These are phyloP conservation scores for Hyperoodon ampullatus DNA, from an alignment of 2,113 vertebrate genomes.

Conservation along the genomic window DNA sequence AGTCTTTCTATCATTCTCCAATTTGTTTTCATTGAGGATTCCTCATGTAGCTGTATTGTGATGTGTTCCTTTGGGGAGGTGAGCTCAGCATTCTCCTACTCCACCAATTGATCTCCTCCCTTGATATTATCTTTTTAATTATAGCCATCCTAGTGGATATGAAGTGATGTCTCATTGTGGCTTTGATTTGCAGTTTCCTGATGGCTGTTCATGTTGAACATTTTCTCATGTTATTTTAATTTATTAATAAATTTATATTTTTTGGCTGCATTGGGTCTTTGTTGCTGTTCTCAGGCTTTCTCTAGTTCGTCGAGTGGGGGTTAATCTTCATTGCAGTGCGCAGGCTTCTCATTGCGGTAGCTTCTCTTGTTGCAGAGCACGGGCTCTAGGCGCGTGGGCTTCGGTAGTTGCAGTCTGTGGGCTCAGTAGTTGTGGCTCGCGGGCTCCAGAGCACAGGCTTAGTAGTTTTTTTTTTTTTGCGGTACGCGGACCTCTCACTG, in stretches of 20 bases:
- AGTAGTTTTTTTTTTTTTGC: too few species aligned
- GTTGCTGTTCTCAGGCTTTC: too few species aligned
- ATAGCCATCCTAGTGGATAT: not conserved
- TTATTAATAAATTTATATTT: too few species aligned
- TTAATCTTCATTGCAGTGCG: rapidly evolving
- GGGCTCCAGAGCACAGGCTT: too few species aligned
- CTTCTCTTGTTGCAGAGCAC: too few species aligned
- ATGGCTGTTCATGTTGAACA: not conserved
- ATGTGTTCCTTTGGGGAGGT: not conserved
- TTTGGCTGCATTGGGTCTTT: too few species aligned
- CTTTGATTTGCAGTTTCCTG: not conserved
- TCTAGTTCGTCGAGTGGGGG: too few species aligned
- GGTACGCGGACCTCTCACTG: too few species aligned
- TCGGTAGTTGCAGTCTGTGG: too few species aligned
- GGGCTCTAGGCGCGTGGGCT: too few species aligned
- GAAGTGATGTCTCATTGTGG: not conserved
- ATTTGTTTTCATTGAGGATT: not conserved
- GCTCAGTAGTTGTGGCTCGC: too few species aligned
- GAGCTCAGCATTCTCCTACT: not conserved
- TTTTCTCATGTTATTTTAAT: not conserved
- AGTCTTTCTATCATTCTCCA: not conserved
- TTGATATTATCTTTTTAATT: not conserved
- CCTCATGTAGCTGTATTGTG: not conserved
- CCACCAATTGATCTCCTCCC: not conserved
- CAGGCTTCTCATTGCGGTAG: too few species aligned